Percentiles rank a stretch among this genome's conserved stretches.
These are phyloP conservation scores for Anguilla rostrata DNA, from an alignment of 2,113 vertebrate species.

Conservation along the genomic window DNA sequence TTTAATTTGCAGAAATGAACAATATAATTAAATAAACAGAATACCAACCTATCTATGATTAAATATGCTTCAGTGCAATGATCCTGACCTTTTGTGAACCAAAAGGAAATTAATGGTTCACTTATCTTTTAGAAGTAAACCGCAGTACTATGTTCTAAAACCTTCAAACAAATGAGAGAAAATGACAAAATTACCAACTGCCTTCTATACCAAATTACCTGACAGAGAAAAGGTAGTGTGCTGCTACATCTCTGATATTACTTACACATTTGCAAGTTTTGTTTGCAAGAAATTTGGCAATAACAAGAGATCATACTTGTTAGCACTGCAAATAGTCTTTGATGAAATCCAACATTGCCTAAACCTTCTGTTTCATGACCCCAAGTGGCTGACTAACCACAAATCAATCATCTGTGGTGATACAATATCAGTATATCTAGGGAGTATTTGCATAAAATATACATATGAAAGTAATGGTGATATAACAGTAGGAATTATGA, in stretches of 20 bases:
- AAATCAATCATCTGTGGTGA: neutral
- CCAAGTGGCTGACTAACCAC: neutral
- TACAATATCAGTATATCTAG: neutral
- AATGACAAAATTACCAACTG: neutral
- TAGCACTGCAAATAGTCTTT: neutral
- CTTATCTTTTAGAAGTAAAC: neutral
- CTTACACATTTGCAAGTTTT: neutral
- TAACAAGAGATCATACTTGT: neutral
- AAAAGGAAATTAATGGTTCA: neutral
- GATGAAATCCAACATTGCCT: neutral
- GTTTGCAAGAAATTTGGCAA: neutral
- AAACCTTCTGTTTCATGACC: neutral
- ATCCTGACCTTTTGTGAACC: neutral
- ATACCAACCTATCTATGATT: neutral
- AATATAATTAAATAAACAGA: neutral
- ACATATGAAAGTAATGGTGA: neutral
- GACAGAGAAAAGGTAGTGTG: neutral
- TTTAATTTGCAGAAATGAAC: neutral
- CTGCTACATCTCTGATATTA: neutral
- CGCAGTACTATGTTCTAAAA: neutral
- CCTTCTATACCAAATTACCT: neutral
- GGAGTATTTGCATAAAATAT: neutral
- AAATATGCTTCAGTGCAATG: neutral
- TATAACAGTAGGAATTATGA: neutral
- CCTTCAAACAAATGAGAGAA: neutral